A percentile compares a stretch with the other conserved stretches of the same genome.
Conservation (phyloP, 2,797 vertebrate species). For the Myotis daubentonii region DNA sequence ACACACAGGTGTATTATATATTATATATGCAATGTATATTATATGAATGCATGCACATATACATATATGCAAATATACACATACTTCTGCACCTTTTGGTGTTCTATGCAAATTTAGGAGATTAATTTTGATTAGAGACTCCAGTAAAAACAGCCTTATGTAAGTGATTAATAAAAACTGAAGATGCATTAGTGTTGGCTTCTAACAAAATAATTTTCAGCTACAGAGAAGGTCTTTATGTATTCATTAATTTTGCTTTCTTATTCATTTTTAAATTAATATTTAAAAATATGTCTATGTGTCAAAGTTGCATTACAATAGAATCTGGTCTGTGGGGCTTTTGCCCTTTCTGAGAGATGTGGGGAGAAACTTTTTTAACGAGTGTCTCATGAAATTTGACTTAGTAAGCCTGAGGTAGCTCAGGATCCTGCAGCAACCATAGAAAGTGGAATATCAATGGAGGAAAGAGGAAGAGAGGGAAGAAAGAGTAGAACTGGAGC, state of each 20-base stretch:
- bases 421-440: neutral
- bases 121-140: neutral
- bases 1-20: neutral
- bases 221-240: neutral
- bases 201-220: neutral
- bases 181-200: neutral
- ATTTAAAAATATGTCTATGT: neutral
- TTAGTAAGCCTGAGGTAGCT: neutral
- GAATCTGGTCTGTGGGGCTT: neutral
- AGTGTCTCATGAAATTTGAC: constrained; percentile 22
- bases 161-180: neutral
- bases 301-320: neutral
- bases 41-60: too few species aligned
- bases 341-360: neutral
- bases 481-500: neutral
- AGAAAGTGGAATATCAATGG: neutral
- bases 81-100: neutral
- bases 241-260: neutral
- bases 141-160: neutral
- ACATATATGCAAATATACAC: neutral
- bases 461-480: neutral
- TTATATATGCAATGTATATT: neutral
- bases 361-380: neutral
- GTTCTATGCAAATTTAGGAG: neutral
- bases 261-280: neutral